A percentile compares a stretch with the other conserved stretches of the same genome.
These are phyloP conservation scores for Drosophila pseudotakahashii DNA, from an alignment of 2,888 invertebrate species.

Conservation along the genomic window DNA sequence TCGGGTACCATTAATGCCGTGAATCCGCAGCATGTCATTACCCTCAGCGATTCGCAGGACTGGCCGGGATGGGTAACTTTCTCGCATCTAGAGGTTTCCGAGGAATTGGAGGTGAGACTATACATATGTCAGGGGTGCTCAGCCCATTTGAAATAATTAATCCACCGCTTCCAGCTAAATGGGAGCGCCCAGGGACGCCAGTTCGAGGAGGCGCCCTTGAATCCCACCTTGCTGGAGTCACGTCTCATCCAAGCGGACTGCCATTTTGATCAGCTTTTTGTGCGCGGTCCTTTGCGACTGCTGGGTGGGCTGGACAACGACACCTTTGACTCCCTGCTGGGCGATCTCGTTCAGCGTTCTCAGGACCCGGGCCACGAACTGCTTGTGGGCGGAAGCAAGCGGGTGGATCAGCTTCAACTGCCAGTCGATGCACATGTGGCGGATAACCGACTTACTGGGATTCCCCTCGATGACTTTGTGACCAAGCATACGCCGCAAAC, in stretches of 20 bases:
- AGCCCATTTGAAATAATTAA: too few species aligned
- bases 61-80: slow-evolving; percentile 85
- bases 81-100: slow-evolving; percentile 85
- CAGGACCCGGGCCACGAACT: slow-evolving; percentile 78
- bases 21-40: slow-evolving; percentile 84
- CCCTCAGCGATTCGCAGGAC: slow-evolving; percentile 84
- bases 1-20: slow-evolving; percentile 84
- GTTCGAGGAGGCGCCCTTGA: slow-evolving; percentile 83
- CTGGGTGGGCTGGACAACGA: slow-evolving; percentile 83
- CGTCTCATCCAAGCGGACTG: slow-evolving; percentile 83
- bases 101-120: slow-evolving; percentile 84
- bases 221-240: slow-evolving; percentile 85
- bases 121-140: too few species aligned
- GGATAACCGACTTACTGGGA: slow-evolving; percentile 84
- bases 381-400: slow-evolving; percentile 85
- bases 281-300: slow-evolving; percentile 85
- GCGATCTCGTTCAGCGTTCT: slow-evolving; percentile 85
- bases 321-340: slow-evolving; percentile 82
- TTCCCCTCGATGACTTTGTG: slow-evolving; percentile 84
- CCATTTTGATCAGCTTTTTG: slow-evolving; percentile 85
- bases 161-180: slow-evolving; percentile 83
- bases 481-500: slow-evolving; percentile 85
- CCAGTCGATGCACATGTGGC: slow-evolving; percentile 82
- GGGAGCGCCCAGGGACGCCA: slow-evolving; percentile 85
- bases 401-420: slow-evolving; percentile 84